Evolutionary conservation across 2,113 vertebrate species (phyloP).

Genomic region (Panurus biarmicus): DNA sequence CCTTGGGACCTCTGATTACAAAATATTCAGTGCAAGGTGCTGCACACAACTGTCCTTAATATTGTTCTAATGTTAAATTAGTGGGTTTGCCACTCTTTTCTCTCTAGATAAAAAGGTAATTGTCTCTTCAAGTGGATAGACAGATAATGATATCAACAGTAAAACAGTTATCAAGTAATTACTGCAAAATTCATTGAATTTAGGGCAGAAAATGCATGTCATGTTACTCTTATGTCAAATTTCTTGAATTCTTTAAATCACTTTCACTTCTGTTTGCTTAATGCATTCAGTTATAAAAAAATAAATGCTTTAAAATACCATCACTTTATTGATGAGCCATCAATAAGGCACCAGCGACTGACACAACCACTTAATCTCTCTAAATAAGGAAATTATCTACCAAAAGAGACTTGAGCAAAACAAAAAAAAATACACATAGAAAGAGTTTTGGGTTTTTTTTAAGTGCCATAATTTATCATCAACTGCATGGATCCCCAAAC

Average conservation of each 20-base stretch:
- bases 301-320: not conserved
- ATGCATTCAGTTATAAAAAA: not conserved
- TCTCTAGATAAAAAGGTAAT: not conserved
- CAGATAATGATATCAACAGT: not conserved
- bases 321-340: not conserved
- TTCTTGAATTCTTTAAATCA: not conserved
- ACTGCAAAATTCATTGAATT: not conserved
- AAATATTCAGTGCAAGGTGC: not conserved
- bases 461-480: not conserved
- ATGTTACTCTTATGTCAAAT: not conserved
- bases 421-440: fast-evolving
- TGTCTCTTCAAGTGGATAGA: not conserved
- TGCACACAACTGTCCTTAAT: not conserved
- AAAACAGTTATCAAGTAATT: not conserved
- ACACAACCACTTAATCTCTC: not conserved
- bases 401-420: not conserved
- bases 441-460: not conserved
- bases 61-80: not conserved
- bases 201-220: not conserved
- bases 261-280: not conserved
- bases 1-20: not conserved
- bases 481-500: not conserved
- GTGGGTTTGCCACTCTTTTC: not conserved
- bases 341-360: not conserved
- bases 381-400: not conserved